Percentiles rank a stretch among this genome's conserved stretches.
Evolutionary conservation across 2,113 vertebrate genomes (phyloP).

Genomic region (Siniperca knerii): DNA sequence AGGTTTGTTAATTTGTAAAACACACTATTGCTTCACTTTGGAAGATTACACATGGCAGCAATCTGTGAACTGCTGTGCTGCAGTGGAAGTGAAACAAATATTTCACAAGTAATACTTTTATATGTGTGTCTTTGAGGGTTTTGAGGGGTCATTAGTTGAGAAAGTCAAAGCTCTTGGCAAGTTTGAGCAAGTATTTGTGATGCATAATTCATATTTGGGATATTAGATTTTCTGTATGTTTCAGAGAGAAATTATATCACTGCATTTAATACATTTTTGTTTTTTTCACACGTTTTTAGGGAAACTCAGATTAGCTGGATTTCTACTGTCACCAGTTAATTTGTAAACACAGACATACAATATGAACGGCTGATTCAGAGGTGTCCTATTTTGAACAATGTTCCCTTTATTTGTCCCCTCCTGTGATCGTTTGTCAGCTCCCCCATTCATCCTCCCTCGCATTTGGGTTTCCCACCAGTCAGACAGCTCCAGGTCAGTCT

Average conservation of each 20-base stretch:
- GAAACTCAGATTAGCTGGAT: not conserved
- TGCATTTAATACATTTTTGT: not conserved
- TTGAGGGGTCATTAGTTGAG: constrained; percentile 22
- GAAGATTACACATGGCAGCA: not conserved
- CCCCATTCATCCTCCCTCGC: constrained; percentile 9
- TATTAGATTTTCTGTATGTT: constrained; percentile 1
- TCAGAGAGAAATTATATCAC: not conserved
- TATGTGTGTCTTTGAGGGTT: constrained; percentile 3
- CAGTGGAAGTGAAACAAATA: constrained; percentile 8
- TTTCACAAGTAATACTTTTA: not conserved
- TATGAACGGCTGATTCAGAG: constrained; percentile 55
- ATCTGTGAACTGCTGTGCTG: not conserved
- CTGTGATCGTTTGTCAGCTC: constrained; percentile 71
- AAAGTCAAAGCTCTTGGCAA: constrained; percentile 33
- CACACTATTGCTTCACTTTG: constrained; percentile 7
- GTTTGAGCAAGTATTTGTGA: constrained; percentile 10
- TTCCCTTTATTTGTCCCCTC: constrained; percentile 75
- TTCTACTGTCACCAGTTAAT: constrained; percentile 15
- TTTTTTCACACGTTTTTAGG: not conserved
- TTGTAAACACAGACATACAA: constrained; percentile 33
- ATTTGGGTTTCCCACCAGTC: constrained; percentile 58
- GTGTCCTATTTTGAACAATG: constrained; percentile 75
- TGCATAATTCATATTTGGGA: not conserved
- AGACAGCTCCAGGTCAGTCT: constrained; percentile 79
- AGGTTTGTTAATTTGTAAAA: constrained; percentile 62